Conservation (phyloP, 1,140 invertebrate genomes). For the Heliconius nattereri region DNA sequence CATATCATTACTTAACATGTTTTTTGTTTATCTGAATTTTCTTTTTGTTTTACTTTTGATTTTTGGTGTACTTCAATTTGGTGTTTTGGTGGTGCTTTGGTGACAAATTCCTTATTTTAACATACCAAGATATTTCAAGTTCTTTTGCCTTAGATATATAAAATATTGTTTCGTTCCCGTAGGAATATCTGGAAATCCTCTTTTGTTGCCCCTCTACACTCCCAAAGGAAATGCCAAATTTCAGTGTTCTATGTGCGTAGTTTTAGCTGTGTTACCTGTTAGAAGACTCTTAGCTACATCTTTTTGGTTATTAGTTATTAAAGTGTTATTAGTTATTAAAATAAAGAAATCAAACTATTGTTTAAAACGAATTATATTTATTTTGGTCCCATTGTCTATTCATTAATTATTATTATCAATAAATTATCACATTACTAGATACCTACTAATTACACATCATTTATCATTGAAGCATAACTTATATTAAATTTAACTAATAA, state of each 20-base stretch:
- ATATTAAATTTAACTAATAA: neutral
- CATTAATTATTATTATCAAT: conserved; percentile 45
- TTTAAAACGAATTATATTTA: conserved; percentile 55
- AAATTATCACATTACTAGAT: conserved; percentile 65
- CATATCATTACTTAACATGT: conserved; percentile 40
- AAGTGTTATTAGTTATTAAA: too few relatives aligned
- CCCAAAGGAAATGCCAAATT: too few relatives aligned
- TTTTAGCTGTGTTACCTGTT: too few relatives aligned
- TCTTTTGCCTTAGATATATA: too few relatives aligned
- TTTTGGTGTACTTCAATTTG: conserved; percentile 12
- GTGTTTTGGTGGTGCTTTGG: neutral
- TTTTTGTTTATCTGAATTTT: conserved; percentile 19
- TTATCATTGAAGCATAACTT: conserved; percentile 1
- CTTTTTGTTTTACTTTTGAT: neutral
- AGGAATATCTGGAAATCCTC: too few relatives aligned
- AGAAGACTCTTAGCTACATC: too few relatives aligned
- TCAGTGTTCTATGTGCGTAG: too few relatives aligned
- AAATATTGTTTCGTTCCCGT: too few relatives aligned
- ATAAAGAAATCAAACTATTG: conserved; percentile 3
- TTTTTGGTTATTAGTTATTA: too few relatives aligned
- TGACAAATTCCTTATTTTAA: neutral
- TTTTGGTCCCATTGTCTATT: conserved; percentile 65
- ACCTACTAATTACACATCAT: conserved; percentile 15
- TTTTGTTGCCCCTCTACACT: too few relatives aligned
- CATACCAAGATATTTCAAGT: neutral